phyloP scores from a whole-genome alignment of 2,797 vertebrate genomes.

The Arnoldichthys spilopterus region DNA sequence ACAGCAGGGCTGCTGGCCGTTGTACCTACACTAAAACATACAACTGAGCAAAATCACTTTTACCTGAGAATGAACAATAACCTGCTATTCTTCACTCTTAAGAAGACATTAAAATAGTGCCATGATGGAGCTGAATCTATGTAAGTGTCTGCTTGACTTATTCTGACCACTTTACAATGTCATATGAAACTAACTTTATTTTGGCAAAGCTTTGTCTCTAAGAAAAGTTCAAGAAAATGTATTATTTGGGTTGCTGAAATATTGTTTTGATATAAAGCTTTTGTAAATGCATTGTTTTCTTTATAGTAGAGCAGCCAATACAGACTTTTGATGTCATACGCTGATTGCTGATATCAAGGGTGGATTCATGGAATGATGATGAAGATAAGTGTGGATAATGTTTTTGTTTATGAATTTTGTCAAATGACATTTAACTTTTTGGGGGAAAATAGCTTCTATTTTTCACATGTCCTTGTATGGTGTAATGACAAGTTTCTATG shows the following conservation, averaged over 20 bases:
- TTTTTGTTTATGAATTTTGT: slow-evolving; percentile 11
- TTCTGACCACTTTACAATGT: slow-evolving; percentile 31
- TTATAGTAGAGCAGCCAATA: slow-evolving; percentile 2
- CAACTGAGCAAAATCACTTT: slow-evolving; percentile 19
- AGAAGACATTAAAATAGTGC: slow-evolving; percentile 47
- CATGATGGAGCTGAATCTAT: slow-evolving; percentile 40
- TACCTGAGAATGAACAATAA: slow-evolving; percentile 40
- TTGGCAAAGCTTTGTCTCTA: slow-evolving; percentile 22
- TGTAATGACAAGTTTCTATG: not conserved
- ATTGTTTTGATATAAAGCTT: slow-evolving; percentile 19
- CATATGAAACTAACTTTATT: slow-evolving; percentile 39
- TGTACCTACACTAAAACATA: slow-evolving; percentile 54
- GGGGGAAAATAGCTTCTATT: slow-evolving; percentile 10
- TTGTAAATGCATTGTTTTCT: slow-evolving; percentile 17
- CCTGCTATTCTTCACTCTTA: slow-evolving; percentile 36
- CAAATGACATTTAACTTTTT: slow-evolving; percentile 7
- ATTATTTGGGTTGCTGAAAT: slow-evolving; percentile 1
- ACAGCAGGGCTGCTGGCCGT: slow-evolving; percentile 56
- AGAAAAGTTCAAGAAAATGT: slow-evolving; percentile 10
- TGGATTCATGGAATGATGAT: not conserved
- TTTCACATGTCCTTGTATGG: slow-evolving; percentile 1
- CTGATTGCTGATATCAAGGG: slow-evolving; percentile 2
- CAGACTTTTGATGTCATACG: not conserved
- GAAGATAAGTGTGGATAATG: not conserved
- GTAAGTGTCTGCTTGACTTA: slow-evolving; percentile 35